Percentiles rank a stretch among this genome's conserved stretches.
Evolutionary conservation across 2,888 invertebrate species (phyloP).

Genomic region (Ochropleura leucogaster): DNA sequence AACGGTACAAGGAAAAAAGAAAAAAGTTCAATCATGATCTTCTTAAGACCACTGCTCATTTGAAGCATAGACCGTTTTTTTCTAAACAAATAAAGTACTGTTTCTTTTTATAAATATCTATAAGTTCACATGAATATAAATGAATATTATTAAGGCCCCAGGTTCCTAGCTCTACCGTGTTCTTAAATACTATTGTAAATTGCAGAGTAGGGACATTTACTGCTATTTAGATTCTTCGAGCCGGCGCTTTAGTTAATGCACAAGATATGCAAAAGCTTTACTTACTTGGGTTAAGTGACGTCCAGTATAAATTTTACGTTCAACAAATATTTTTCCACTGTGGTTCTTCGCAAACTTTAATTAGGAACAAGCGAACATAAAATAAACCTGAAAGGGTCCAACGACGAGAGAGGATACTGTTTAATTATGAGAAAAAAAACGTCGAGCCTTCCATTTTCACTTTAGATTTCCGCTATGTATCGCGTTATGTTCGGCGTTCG

Average conservation of each 20-base stretch:
- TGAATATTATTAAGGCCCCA: constrained; percentile 27
- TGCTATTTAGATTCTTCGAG: constrained; percentile 44
- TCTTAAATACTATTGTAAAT: constrained; percentile 54
- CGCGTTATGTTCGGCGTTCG: constrained; percentile 17
- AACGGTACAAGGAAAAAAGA: background rate
- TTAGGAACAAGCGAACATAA: background rate
- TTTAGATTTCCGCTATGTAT: constrained; percentile 57
- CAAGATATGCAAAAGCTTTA: constrained; percentile 28
- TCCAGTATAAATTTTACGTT: background rate
- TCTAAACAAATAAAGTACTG: background rate
- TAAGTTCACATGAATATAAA: constrained; percentile 35
- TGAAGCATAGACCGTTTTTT: background rate
- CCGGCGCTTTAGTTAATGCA: constrained; percentile 14
- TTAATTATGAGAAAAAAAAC: constrained; percentile 26
- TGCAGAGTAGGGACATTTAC: constrained; percentile 46
- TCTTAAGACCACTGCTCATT: background rate
- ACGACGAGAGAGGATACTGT: constrained; percentile 9
- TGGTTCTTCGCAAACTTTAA: constrained; percentile 9
- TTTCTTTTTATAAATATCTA: constrained; percentile 30
- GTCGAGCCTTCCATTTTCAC: constrained; percentile 18
- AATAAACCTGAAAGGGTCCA: constrained; percentile 4
- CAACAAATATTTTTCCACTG: background rate
- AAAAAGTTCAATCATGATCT: background rate
- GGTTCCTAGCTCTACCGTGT: constrained; percentile 29
- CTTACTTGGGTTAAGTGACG: constrained; percentile 4